Evolutionary conservation across 2,888 invertebrate genomes (phyloP), one percentile per base, ranked within the genome.

Genomic region (Zaprionus bogoriensis): DNA sequence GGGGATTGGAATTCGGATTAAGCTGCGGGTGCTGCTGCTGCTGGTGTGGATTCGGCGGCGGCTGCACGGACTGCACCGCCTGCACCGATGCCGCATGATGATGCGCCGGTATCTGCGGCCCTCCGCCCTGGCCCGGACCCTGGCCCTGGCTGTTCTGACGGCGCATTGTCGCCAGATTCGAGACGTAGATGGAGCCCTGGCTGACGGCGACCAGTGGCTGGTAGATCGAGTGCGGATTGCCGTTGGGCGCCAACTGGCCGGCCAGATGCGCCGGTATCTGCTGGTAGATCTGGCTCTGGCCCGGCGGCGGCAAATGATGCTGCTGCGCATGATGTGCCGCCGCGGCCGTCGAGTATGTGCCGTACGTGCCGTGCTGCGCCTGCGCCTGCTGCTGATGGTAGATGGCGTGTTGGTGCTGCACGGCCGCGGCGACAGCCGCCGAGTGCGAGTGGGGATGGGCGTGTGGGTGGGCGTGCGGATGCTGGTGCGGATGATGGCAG

Each of bases 331-430:
- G 83, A 69, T 88, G 88, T 64, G 80, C 79, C 42, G 74, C 71
- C 45, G 75, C 74, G 12, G 74, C 74, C 28, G 89, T 87, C 3
- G 87, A 78, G 44, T 88, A 89, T 47, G 89, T 89, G 36, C 89
- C 89, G 41, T 88, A 89, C 46, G 89, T 89, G 36, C 89, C 89
- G 65, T 89, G 89, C 68, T 68, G 67, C 3, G 90, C 89, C 59
- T 89, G 90, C 1, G 67, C 67, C 30, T 67, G 90, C 52, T 90
- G 89, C 69, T 89, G 90, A 42, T 90, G 90, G 51, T 90, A 89
- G 59, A 93, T 89, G 47, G 89, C 87, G 57, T 93, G 89, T 91
- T 93, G 92, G 91, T 93, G 92, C 92, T 93, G 91, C 89, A 89
- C 88, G 39, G 89, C 88, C 20, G 89, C 89, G 23, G 89, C 89